Conservation (phyloP, 1,140 invertebrate species). For the Hyles euphorbiae region DNA sequence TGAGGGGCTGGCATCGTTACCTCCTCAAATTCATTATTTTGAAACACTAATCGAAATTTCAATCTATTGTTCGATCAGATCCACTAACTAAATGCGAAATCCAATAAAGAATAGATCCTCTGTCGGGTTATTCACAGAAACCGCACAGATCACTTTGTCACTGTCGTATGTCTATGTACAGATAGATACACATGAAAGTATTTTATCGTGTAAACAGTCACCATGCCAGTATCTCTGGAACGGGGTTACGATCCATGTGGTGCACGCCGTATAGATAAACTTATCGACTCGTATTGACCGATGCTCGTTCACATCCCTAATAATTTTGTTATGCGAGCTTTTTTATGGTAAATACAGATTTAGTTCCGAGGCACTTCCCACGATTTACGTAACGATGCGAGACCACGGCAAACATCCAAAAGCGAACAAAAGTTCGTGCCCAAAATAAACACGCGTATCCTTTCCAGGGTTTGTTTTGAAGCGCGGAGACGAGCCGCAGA, state of each 20-base stretch:
- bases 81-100: not conserved
- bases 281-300: slow-evolving; percentile 14
- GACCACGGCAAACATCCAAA: slow-evolving; percentile 39
- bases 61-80: not conserved
- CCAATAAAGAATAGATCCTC: too few species aligned
- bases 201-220: slow-evolving; percentile 40
- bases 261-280: slow-evolving; percentile 21
- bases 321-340: not conserved
- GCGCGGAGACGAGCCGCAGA: slow-evolving; percentile 25
- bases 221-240: slow-evolving; percentile 27
- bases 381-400: slow-evolving; percentile 48
- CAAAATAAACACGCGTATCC: slow-evolving; percentile 57
- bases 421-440: slow-evolving; percentile 47
- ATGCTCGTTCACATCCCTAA: slow-evolving; percentile 1
- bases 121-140: not conserved
- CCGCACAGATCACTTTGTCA: slow-evolving; percentile 12
- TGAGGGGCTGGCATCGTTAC: slow-evolving; percentile 34
- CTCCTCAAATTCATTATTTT: slow-evolving; percentile 6
- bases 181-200: slow-evolving; percentile 27
- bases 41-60: not conserved
- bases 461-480: slow-evolving; percentile 37
- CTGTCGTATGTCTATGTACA: slow-evolving; percentile 22
- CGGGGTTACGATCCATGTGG: slow-evolving; percentile 34
- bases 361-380: slow-evolving; percentile 6
- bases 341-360: too few species aligned